Evolutionary conservation across 1,140 invertebrate genomes (phyloP).

Genomic region (Bombus confusus): DNA sequence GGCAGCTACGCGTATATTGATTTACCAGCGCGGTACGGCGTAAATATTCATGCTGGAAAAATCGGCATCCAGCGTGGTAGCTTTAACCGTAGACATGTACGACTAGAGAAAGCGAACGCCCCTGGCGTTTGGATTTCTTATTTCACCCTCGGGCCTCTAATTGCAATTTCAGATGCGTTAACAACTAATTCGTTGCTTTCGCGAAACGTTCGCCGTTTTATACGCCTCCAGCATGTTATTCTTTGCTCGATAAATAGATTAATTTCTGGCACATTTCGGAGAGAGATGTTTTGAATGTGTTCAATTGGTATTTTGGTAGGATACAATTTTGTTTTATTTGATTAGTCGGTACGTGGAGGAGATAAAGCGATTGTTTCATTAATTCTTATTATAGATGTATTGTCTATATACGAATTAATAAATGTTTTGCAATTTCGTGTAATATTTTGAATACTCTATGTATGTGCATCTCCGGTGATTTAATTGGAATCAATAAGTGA

Average conservation of each 20-base stretch:
- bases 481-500: too few species aligned
- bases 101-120: not conserved
- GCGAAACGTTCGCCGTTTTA: not conserved
- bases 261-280: not conserved
- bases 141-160: conserved; percentile 27
- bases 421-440: too few species aligned
- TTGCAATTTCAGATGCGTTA: conserved; percentile 51
- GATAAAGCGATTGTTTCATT: too few species aligned
- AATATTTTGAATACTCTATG: too few species aligned
- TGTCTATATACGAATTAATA: too few species aligned
- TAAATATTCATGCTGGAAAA: conserved; percentile 79
- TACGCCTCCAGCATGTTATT: not conserved
- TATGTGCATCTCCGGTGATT: too few species aligned
- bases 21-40: conserved; percentile 66
- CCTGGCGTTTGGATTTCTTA: not conserved
- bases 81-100: conserved; percentile 21
- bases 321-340: not conserved
- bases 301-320: not conserved
- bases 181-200: conserved; percentile 14
- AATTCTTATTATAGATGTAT: too few species aligned
- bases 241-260: not conserved
- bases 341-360: too few species aligned
- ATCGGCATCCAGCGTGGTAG: conserved; percentile 64
- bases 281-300: not conserved
- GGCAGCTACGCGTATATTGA: conserved; percentile 72